phyloP scores from a whole-genome alignment of 23 tunicate species.

The Ascidia mentula region DNA sequence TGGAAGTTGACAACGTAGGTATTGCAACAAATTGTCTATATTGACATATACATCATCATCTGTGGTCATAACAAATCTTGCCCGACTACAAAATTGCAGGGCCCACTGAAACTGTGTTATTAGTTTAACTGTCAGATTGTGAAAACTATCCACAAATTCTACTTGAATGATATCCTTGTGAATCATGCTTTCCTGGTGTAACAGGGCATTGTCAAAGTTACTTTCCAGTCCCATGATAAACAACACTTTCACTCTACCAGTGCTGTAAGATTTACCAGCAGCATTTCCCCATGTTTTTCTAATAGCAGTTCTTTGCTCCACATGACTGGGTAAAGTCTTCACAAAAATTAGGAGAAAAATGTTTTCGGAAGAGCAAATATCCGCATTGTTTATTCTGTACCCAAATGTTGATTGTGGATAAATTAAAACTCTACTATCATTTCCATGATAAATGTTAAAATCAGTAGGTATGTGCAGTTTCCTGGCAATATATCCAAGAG shows the following conservation, averaged over 20 bases:
- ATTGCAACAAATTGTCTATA: slow-evolving; percentile 26
- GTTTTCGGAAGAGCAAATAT: slow-evolving; percentile 11
- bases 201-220: neutral
- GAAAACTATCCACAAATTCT: slow-evolving; percentile 49
- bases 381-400: slow-evolving; percentile 41
- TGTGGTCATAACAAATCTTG: slow-evolving; percentile 67
- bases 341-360: slow-evolving; percentile 49
- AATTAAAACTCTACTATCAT: neutral
- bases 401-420: slow-evolving; percentile 12
- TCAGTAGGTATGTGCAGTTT: slow-evolving; percentile 14
- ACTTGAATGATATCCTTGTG: slow-evolving; percentile 56
- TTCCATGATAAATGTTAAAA: neutral
- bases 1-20: neutral
- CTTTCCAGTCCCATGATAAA: slow-evolving; percentile 36
- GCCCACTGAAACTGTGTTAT: slow-evolving; percentile 69
- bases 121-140: slow-evolving; percentile 59
- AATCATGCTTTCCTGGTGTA: slow-evolving; percentile 25
- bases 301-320: slow-evolving; percentile 38
- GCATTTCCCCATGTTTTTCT: slow-evolving; percentile 65
- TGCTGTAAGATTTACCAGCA: neutral
- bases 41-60: slow-evolving; percentile 72
- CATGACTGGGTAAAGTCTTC: slow-evolving; percentile 40
- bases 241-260: slow-evolving; percentile 21
- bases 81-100: slow-evolving; percentile 31
- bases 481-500: neutral